These are phyloP conservation scores for Toxotes chatareus DNA, from an alignment of 2,113 vertebrate genomes.

Conservation along the genomic window DNA sequence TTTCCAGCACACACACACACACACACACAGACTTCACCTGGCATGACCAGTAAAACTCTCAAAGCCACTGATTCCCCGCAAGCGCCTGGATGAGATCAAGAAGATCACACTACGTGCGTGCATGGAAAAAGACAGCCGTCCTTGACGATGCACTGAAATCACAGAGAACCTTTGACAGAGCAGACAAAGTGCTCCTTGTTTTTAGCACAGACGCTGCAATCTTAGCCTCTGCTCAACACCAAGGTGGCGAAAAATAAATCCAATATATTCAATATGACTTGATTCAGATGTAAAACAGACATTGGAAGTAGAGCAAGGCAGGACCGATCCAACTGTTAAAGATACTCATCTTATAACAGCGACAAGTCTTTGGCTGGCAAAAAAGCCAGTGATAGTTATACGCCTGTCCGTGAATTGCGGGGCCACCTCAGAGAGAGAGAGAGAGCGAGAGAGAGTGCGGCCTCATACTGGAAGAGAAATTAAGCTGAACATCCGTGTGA, in stretches of 20 bases:
- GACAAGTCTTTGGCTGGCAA: conserved; percentile 48
- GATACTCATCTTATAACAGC: conserved; percentile 53
- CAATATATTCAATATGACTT: conserved; percentile 24
- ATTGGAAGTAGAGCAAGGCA: conserved; percentile 29
- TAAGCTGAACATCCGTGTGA: conserved; percentile 63
- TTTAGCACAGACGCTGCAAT: conserved; percentile 11
- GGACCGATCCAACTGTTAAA: conserved; percentile 45
- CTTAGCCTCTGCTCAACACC: conserved; percentile 21
- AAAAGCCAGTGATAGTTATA: not conserved
- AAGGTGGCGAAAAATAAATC: conserved; percentile 43
- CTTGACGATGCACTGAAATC: conserved; percentile 9
- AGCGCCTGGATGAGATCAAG: conserved; percentile 45
- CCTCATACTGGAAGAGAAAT: conserved; percentile 58
- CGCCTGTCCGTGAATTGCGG: conserved; percentile 7
- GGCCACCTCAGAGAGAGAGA: conserved; percentile 55
- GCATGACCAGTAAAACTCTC: conserved; percentile 47
- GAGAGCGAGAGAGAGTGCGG: not conserved
- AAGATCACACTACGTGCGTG: conserved; percentile 27
- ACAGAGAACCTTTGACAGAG: conserved; percentile 4
- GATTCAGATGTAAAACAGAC: conserved; percentile 64
- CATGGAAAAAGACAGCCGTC: conserved; percentile 28
- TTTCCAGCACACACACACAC: conserved; percentile 36
- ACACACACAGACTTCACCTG: conserved; percentile 52
- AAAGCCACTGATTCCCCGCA: conserved; percentile 51
- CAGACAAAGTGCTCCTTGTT: conserved; percentile 53